Percentiles rank a stretch among this genome's conserved stretches.
phyloP scores from a whole-genome alignment of 2,888 invertebrate species.

The Xestia xanthographa region DNA sequence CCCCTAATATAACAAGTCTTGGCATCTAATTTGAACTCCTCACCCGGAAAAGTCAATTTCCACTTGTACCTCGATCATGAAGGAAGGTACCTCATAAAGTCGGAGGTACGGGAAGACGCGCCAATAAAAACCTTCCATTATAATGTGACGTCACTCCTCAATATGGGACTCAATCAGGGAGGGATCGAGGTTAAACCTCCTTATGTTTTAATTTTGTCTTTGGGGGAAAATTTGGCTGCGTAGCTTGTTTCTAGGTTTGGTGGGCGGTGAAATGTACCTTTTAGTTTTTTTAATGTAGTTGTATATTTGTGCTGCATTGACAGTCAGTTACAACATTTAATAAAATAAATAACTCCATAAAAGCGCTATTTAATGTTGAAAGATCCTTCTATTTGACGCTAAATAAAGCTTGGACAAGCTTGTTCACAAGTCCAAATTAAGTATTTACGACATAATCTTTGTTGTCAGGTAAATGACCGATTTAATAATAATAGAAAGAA shows the following conservation, averaged over 20 bases:
- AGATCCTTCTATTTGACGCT: not conserved
- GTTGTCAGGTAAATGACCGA: not conserved
- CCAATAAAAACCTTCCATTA: conserved; percentile 64
- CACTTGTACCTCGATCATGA: conserved; percentile 52
- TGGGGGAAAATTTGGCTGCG: not conserved
- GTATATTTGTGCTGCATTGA: not conserved
- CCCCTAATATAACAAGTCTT: conserved; percentile 37
- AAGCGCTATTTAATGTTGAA: not conserved
- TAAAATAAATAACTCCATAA: not conserved
- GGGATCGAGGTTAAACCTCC: conserved; percentile 19
- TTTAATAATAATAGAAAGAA: not conserved
- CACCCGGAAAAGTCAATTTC: conserved; percentile 59
- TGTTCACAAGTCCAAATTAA: not conserved
- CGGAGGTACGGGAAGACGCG: conserved; percentile 33
- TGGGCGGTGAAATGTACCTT: not conserved
- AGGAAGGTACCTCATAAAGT: conserved; percentile 22
- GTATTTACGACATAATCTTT: not conserved
- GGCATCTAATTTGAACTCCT: conserved; percentile 54
- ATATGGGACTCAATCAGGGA: conserved; percentile 63
- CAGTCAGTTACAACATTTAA: not conserved
- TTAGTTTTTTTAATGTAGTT: not conserved
- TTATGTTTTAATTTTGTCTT: conserved; percentile 39
- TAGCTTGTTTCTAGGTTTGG: not conserved
- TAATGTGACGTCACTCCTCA: conserved; percentile 57
- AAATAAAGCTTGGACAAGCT: not conserved